Base-by-base conservation (phyloP, 2,888 invertebrate species). In the Octodonta nipae region DNA sequence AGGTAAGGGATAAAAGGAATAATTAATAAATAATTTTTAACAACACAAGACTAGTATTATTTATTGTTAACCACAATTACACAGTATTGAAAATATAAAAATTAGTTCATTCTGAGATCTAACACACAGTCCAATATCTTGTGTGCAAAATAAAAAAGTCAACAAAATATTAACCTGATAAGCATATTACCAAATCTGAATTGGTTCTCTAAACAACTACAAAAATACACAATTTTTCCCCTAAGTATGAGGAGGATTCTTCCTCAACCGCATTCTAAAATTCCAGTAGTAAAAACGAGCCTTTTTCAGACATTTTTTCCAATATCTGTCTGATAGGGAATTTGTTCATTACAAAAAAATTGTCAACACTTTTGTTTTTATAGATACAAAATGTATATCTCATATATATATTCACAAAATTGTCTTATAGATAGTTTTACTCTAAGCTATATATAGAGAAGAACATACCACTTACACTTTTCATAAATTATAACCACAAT, bases 11-110 rank as follows among this genome's bases (percentile, higher is more conserved):
- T 34, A 34, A 37, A 37, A 34, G 32, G 34, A 33, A 36, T 22
- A 3, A 3, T 22, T 11, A 3, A 11, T 22, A 36, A 36, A 28
- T 35, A 34, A 7, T 7, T 36, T 26, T 39, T 46, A 54, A 53
- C 52, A 54, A 52, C 53, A 53, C 53, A 53, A 50, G 54, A 52
- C 52, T 52, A 52, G 52, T 47, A 47, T 51, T 51, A n/a, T n/a
- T 52, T 14, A 49, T 52, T 50, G 40, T 49, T 48, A 49, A 47
- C 44, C 50, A 45, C 47, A 49, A 45, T 47, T 46, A 47, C 49
- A 50, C 40, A 46, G 40, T 41, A 41, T 43, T 43, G 40, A 43
- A 41, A 45, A 45, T 45, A 43, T 45, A 43, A 45, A 45, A 45
- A 45, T 37, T 36, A 38, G 28, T 42, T 38, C 33, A 35, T 38